Evolutionary conservation across 2,113 vertebrate species (phyloP), one percentile per base, ranked within the genome.

Genomic region (Nyctibius bracteatus): DNA sequence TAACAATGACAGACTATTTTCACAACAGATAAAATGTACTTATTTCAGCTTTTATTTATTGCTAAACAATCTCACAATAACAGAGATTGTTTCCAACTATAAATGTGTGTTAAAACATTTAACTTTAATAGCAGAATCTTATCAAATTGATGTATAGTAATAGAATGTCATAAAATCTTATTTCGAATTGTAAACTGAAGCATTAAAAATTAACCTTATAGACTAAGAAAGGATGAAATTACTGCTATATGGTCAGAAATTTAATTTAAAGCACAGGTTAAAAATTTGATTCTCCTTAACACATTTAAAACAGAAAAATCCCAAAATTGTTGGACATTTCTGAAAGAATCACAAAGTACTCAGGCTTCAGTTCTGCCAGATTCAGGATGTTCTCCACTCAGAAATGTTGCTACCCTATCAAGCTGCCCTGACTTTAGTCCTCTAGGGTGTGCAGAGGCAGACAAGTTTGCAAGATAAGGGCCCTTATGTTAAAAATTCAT

Each of bases 401-500:
- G 57, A 88, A 90, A 86, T 46, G 54, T 70, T 86, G 43, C 35
- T 85, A 16, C 24, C 47, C 59, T 57, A 62, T n/a, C 59, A 81
- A 52, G 49, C 84, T 90, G 37, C 78, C 77, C 94, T 82, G 81
- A 71, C 77, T 96, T 87, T 15, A 81, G 84, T 85, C 71, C 95
- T 96, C 89, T 41, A 75, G 91, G 84, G 78, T 91, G 47, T 72
- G 70, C 73, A 80, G 49, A 91, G 49, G 84, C 78, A 80, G 90
- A 62, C 5, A 3, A 81, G 78, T 87, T 94, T 90, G 89, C 88
- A 85, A 94, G 84, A 72, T 57, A 92, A 89, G 84, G 84, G 62
- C 78, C 49, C 74, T 85, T 52, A 46, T 11, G 84, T 96, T 92
- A 92, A 97, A 96, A 96, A 97, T 95, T 94, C 87, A 91, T 88